A percentile compares a stretch with the other conserved stretches of the same genome.
These are phyloP conservation scores for Proales similis DNA, from an alignment of 1,140 invertebrate genomes.

Conservation along the genomic window DNA sequence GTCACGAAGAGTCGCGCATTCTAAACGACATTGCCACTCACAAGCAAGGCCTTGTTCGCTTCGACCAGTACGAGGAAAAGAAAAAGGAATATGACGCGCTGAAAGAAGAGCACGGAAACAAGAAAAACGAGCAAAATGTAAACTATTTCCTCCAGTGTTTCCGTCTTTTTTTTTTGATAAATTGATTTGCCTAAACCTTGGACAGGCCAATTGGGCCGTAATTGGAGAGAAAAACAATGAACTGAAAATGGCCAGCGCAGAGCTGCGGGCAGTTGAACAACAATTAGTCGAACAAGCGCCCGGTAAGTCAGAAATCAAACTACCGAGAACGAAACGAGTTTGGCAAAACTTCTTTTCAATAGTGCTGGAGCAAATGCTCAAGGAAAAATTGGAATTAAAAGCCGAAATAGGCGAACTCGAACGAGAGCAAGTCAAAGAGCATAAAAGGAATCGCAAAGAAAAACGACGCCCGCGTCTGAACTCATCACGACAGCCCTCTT, in stretches of 20 bases:
- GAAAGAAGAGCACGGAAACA: neutral
- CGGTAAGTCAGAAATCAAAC: neutral
- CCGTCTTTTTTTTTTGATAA: neutral
- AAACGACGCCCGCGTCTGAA: too few relatives aligned
- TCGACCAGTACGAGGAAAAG: conserved; percentile 19
- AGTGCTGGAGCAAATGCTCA: neutral
- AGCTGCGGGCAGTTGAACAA: conserved; percentile 4
- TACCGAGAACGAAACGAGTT: too few relatives aligned
- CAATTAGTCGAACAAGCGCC: neutral
- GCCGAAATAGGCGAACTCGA: conserved; percentile 6
- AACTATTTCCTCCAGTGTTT: conserved; percentile 5
- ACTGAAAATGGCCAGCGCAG: neutral
- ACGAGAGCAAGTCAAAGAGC: neutral
- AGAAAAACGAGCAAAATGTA: neutral
- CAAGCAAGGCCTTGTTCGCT: conserved; percentile 1
- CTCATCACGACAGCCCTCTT: too few relatives aligned
- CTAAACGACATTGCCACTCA: neutral
- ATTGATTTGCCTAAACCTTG: neutral
- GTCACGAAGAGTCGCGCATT: conserved; percentile 16
- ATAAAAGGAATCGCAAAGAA: too few relatives aligned
- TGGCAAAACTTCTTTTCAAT: too few relatives aligned
- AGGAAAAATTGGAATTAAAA: conserved; percentile 9
- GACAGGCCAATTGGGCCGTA: too few relatives aligned
- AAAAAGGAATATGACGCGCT: neutral
- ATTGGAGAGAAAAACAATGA: too few relatives aligned